phyloP scores from a whole-genome alignment of 2,888 invertebrate species.

The Erebia ligea region DNA sequence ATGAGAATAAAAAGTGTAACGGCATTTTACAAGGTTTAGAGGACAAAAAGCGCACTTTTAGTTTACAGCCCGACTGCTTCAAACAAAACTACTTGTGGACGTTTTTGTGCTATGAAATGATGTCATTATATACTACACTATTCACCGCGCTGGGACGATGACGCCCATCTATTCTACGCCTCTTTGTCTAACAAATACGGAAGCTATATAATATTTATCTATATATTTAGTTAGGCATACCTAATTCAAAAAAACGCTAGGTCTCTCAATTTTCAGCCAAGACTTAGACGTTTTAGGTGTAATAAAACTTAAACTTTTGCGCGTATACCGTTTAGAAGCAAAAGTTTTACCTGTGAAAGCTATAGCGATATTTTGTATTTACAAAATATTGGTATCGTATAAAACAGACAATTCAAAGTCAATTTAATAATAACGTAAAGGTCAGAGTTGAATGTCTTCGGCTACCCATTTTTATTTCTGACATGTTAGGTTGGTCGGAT shows the following conservation, averaged over 20 bases:
- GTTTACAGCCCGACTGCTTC: conserved; percentile 25
- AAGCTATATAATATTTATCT: background rate
- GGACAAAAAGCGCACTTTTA: conserved; percentile 28
- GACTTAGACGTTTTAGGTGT: too few relatives aligned
- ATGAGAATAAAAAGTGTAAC: conserved; percentile 33
- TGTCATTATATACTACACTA: conserved; percentile 33
- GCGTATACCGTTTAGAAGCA: too few relatives aligned
- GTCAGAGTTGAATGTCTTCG: too few relatives aligned
- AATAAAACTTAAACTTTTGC: too few relatives aligned
- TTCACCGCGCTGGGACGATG: conserved; percentile 19
- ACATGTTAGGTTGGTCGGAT: too few relatives aligned
- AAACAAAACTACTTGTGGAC: conserved; percentile 30
- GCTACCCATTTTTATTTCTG: too few relatives aligned
- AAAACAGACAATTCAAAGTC: too few relatives aligned
- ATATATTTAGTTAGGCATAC: background rate
- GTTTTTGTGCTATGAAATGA: conserved; percentile 32
- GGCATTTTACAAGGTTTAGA: conserved; percentile 30
- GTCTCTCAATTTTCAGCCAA: too few relatives aligned
- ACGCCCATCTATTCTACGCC: conserved; percentile 25
- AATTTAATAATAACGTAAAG: too few relatives aligned
- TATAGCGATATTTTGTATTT: too few relatives aligned
- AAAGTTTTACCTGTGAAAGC: too few relatives aligned
- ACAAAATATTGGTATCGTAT: too few relatives aligned
- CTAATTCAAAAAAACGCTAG: background rate
- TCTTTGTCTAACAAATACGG: conserved; percentile 14